A percentile compares a stretch with the other conserved stretches of the same genome.
Evolutionary conservation across 2,113 vertebrate genomes (phyloP).

Genomic region (Tympanuchus pallidicinctus): DNA sequence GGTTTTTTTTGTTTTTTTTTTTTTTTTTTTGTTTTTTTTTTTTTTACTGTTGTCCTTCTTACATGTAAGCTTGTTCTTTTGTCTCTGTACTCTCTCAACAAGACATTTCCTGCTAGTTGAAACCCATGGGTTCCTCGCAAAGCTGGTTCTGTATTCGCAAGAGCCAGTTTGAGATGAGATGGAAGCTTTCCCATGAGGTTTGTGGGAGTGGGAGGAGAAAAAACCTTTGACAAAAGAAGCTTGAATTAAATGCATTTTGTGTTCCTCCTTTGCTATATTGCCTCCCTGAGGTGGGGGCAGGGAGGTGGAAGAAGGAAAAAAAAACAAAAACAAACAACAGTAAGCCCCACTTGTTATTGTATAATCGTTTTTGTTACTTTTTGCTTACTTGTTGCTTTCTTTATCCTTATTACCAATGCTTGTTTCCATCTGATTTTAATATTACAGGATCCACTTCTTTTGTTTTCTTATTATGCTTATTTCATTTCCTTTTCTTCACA

Average conservation of each 20-base stretch:
- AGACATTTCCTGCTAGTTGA: neutral
- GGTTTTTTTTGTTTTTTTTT: too few species aligned
- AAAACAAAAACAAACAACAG: neutral
- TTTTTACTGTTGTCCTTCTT: neutral
- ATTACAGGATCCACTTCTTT: neutral
- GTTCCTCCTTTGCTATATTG: neutral
- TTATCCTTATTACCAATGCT: neutral
- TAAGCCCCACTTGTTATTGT: neutral
- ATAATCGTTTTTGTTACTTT: neutral
- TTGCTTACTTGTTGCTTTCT: neutral
- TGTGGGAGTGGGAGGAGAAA: neutral
- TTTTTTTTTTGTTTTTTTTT: too few species aligned
- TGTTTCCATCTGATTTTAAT: neutral
- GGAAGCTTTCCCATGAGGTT: neutral
- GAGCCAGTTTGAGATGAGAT: neutral
- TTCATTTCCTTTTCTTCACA: neutral
- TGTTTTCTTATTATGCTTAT: neutral
- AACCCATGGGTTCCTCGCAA: accelerated
- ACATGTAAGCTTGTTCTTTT: neutral
- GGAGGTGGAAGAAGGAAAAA: neutral
- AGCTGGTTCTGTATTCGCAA: neutral
- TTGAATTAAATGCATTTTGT: neutral
- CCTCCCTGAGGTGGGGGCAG: neutral
- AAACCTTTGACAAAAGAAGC: neutral
- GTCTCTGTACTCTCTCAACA: neutral